Evolutionary conservation across 2,797 vertebrate species (phyloP), one percentile per base, ranked within the genome.

Genomic region (Macrochelys suwanniensis): DNA sequence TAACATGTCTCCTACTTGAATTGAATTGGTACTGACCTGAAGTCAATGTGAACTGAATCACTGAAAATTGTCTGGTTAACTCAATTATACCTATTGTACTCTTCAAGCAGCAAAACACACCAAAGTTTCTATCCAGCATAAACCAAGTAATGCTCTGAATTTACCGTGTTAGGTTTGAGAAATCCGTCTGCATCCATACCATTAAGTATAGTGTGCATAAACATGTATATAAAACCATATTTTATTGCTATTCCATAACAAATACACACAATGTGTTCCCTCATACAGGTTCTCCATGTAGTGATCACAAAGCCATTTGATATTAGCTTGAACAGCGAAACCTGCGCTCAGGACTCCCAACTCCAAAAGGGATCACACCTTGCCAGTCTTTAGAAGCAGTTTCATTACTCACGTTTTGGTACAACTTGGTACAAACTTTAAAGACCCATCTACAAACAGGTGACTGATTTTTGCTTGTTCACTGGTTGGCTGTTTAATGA

Each of bases 201-300:
- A 23, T 71, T 57, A 1, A 89, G 31, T 78, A 91, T 1, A 0
- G 3, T 91, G 6, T 4, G 85, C 11, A 3, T 7, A 8, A 82
- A 5, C 2, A 59, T n/a, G 49, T 59, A 28, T 16, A 31, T 92
- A 26, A 89, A 94, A 53, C 1, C 0, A 0, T 65, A 31, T 65
- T 96, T 97, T 96, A 97, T 94, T 96, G 89, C 42, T 28, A 79
- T 80, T 54, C 51, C 65, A 95, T 93, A 97, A 97, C 94, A 23
- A 31, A 45, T 3, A 96, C 87, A 56, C 28, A 94, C 79, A 88
- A 42, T 23, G 19, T 12, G 19, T 71, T 51, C 19, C 76, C 59
- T 88, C 82, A 65, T 21, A 82, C 2, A 33, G 1, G 16, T 88
- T 86, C 84, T 59, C 47, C 61, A 88, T 31, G 21, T 77, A 84